Base-by-base conservation (phyloP, 2,113 vertebrate genomes). In the Atherinomorus stipes region DNA sequence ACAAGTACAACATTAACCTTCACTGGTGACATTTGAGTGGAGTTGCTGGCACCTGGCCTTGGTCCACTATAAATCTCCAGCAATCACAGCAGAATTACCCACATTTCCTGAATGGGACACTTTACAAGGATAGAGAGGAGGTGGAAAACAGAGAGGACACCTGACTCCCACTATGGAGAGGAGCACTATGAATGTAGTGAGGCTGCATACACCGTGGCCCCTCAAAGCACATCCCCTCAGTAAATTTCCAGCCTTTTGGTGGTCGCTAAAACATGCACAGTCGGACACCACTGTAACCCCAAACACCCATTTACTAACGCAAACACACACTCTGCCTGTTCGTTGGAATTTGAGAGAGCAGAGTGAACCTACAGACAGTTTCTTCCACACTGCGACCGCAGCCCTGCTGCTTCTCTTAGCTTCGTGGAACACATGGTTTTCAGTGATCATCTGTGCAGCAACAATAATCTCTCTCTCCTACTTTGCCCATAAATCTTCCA, bases 241-340 rank as follows among this genome's bases (percentile, higher is more conserved):
- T 94, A 95, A 89, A 93, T 94, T 95, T 94, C 94, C 94, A 95
- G 86, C 80, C 81, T 76, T 89, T 85, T 88, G 90, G 92, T 93
- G 90, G 92, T 91, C 87, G 28, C 80, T 83, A 40, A 84, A 73
- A 79, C 81, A 85, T 75, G 76, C 71, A 72, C 83, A 85, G 82
- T 75, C 86, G 78, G 80, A 85, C 85, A 86, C 72, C 66, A 61
- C 76, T 83, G 81, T 84, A 84, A 74, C 79, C 71, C 84, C 65
- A 77, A 76, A 82, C 63, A 85, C 57, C 72, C 85, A 67, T 79
- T 76, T 79, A 82, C 58, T 56, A 52, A 81, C 74, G 80, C 72
- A 85, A 44, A 83, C 76, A 88, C 80, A 88, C 85, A 79, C 81
- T 71, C 82, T 62, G 73, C 56, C 76, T 90, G 89, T 86, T 90